Evolutionary conservation across 2,797 vertebrate genomes (phyloP), one percentile per base, ranked within the genome.

Genomic region (Miichthys miiuy): DNA sequence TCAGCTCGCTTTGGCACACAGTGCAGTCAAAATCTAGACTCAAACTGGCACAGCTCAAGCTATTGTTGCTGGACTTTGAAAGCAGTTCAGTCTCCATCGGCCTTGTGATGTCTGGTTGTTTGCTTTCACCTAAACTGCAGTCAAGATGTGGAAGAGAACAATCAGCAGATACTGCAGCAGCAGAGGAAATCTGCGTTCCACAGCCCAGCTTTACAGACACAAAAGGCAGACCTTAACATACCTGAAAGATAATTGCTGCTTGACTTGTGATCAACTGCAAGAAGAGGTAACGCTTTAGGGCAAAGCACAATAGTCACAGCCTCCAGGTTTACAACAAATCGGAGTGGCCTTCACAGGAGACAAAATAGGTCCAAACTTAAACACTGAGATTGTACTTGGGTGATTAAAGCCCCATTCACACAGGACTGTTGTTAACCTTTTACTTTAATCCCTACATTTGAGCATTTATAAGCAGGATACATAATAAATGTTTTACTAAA

Each of bases 191-290:
- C 72, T 47, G 55, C 65, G 65, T 75, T 81, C 87, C 23, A 48
- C 91, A 90, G 90, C 89, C 89, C 83, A 87, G 87, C 87, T 80
- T 82, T 73, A 76, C 66, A 88, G 81, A 72, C 79, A 88, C 64
- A 87, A 67, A 67, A 73, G 66, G 72, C 79, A 82, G 78, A 80
- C 85, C 89, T 90, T 69, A 61, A 94, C 95, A 84, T 96, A 96
- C 95, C 95, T 96, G 94, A 86, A 95, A 93, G 78, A 92, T 93
- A 74, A 90, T 75, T 75, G 94, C 87, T 25, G 92, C 91, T 65
- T 90, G 86, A 63, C 85, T 92, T 75, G 91, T 90, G 92, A 93
- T 77, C 92, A 95, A 87, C 95, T 96, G 95, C 87, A 95, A 94
- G 92, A 88, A 95, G 91, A 96, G 93, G 93, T 87, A 90, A 93